Percentiles rank a stretch among this genome's conserved stretches.
phyloP scores from a whole-genome alignment of 2,113 vertebrate species.

The Myotis brandtii region DNA sequence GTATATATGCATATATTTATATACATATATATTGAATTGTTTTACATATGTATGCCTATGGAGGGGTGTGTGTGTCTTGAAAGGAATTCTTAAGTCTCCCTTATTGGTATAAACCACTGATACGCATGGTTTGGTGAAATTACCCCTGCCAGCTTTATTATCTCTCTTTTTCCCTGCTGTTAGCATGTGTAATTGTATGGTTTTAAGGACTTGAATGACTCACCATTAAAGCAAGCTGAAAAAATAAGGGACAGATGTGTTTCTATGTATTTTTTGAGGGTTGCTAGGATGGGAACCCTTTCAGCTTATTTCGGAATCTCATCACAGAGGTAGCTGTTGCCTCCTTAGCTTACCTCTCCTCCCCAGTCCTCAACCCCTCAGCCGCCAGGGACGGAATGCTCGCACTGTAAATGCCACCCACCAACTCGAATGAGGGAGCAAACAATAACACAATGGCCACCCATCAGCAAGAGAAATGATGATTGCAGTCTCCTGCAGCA shows the following conservation, averaged over 20 bases:
- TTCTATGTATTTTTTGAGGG: constrained; percentile 81
- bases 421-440: constrained; percentile 36
- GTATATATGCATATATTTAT: not conserved
- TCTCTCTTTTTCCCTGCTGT: constrained; percentile 77
- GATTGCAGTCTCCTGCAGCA: not conserved
- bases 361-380: constrained; percentile 9
- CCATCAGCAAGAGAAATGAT: constrained; percentile 51
- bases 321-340: constrained; percentile 67
- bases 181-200: constrained; percentile 82
- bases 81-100: constrained; percentile 66
- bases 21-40: not conserved
- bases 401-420: constrained; percentile 55
- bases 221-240: constrained; percentile 83
- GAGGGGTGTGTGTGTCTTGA: not conserved
- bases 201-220: constrained; percentile 83
- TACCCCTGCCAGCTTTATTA: constrained; percentile 78
- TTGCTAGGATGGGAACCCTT: constrained; percentile 80
- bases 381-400: constrained; percentile 55
- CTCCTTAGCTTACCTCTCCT: constrained; percentile 49
- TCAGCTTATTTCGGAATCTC: constrained; percentile 77
- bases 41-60: not conserved
- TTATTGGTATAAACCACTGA: constrained; percentile 75
- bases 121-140: constrained; percentile 77
- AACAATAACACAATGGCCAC: constrained; percentile 44
- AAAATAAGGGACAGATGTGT: constrained; percentile 84